A percentile compares a stretch with the other conserved stretches of the same genome.
phyloP scores from a whole-genome alignment of 2,113 vertebrate species.

The Galemys pyrenaicus region DNA sequence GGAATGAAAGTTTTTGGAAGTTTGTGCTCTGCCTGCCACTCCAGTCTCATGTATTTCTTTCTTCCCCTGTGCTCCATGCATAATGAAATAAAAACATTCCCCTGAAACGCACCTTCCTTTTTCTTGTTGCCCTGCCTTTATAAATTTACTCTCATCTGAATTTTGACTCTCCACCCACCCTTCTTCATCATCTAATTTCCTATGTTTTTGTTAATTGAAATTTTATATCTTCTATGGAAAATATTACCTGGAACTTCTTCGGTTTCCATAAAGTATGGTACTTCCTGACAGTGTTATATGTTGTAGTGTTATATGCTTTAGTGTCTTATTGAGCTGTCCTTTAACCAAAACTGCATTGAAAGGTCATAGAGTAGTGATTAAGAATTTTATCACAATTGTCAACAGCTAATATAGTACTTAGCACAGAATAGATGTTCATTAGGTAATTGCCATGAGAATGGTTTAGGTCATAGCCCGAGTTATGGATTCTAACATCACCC shows the following conservation, averaged over 20 bases:
- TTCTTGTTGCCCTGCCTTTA: not conserved
- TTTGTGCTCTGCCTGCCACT: too few species aligned
- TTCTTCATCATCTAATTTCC: not conserved
- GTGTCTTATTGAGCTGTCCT: not conserved
- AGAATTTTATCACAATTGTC: not conserved
- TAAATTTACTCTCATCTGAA: not conserved
- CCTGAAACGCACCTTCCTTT: not conserved
- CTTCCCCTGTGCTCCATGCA: not conserved
- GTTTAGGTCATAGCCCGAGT: not conserved
- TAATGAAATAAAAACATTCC: not conserved
- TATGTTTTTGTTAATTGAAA: not conserved
- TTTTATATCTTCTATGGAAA: too few species aligned
- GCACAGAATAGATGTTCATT: not conserved
- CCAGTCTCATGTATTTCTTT: not conserved
- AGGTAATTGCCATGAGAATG: not conserved
- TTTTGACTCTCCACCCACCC: not conserved
- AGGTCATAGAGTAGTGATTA: not conserved
- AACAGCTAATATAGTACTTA: not conserved
- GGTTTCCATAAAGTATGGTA: not conserved
- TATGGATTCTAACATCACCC: not conserved
- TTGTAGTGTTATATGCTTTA: not conserved
- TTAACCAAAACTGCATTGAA: not conserved
- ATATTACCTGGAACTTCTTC: not conserved
- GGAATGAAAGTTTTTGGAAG: not conserved
- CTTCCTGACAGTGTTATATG: not conserved